phyloP scores from a whole-genome alignment of 35 echinoderm and acorn worm genomes.

The Stichopus chloronotus region DNA sequence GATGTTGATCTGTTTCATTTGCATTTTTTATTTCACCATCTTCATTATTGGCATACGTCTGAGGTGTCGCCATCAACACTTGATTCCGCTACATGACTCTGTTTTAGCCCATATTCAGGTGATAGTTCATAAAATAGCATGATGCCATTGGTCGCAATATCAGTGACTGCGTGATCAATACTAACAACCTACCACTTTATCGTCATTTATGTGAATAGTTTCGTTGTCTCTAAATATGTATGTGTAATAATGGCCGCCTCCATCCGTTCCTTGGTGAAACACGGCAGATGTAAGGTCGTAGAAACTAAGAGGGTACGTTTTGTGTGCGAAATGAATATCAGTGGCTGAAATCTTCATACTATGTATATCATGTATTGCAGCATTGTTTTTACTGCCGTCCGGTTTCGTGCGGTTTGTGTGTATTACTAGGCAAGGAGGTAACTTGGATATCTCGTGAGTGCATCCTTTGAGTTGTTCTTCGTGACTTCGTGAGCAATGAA shows the following conservation, averaged over 20 bases:
- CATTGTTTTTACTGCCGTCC: background rate
- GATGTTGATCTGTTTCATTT: too few relatives aligned
- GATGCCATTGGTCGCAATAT: background rate
- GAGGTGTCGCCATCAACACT: too few relatives aligned
- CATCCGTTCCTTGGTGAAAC: background rate
- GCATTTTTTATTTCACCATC: too few relatives aligned
- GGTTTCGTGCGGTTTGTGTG: background rate
- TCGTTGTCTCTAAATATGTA: background rate
- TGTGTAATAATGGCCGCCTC: background rate
- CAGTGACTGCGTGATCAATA: background rate
- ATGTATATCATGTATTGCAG: background rate
- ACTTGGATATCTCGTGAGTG: background rate
- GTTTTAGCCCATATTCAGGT: too few relatives aligned
- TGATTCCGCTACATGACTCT: too few relatives aligned
- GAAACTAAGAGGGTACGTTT: background rate
- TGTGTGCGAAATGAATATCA: background rate
- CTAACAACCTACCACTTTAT: background rate
- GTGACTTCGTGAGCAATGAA: background rate
- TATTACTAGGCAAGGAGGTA: constrained; percentile 25
- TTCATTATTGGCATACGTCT: too few relatives aligned
- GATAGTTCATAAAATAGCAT: background rate
- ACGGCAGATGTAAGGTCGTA: background rate
- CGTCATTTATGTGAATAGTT: background rate
- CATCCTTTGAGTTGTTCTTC: background rate
- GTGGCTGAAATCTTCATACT: background rate